Evolutionary conservation across 2,113 vertebrate species (phyloP), one percentile per base, ranked within the genome.

Genomic region (Labeo catla): DNA sequence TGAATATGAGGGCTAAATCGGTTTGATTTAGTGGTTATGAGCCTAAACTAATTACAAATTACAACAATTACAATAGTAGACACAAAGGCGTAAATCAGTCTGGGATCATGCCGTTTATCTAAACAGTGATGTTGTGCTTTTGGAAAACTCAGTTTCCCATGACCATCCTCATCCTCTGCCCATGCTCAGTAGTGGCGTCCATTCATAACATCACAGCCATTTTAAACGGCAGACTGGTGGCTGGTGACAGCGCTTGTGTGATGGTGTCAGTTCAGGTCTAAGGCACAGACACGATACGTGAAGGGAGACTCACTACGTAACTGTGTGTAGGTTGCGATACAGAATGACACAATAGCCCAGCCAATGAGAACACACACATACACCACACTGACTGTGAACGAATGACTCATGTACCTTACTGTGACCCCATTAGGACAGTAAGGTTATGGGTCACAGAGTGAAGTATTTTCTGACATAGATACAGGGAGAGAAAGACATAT

Each of bases 201-300:
- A 92, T 92, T 93, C 93, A 92, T 92, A 91, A 92, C 91, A 92
- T 92, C 91, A 92, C 92, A 70, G 39, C 74, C 93, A 93, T 93
- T 93, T 94, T 94, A 93, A 94, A 94, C 7, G 92, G 93, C 94
- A 94, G 92, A 91, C 92, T 91, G 91, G 91, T 91, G 92, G 91
- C 92, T 90, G 90, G 91, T 90, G 92, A 36, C 49, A 57, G 34
- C 16, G 23, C 23, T 23, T 68, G 4, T 66, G 23, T 63, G 61
- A 49, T 47, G n/a, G 61, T 81, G 61, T 61, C 43, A 10, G 36
- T 43, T 45, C 2, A 8, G 3, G 36, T 23, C 16, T 21, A 13
- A 61, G 19, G 6, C 13, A 23, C 9, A 23, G 49, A 28, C 28
- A 73, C 39, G 12, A 73, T n/a, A 73, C 1, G 4, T 73, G 16